Base-by-base conservation (phyloP, 2,888 invertebrate species). In the Nipponacmea schrenckii region DNA sequence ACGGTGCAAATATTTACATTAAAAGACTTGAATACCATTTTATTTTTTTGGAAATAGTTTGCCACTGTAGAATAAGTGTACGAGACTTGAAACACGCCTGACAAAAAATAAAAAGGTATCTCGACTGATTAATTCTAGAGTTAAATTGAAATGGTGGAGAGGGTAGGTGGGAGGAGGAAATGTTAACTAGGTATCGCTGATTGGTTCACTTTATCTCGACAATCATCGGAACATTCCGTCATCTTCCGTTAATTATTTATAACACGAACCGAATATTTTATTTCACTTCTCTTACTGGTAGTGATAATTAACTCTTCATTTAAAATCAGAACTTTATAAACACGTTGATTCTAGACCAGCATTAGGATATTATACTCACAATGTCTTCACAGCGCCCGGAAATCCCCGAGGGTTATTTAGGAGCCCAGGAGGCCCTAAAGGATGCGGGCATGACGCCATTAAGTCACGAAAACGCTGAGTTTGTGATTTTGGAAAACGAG, bases 341-440 rank as follows among this genome's bases (percentile, higher is more conserved):
- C 39, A 39, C 39, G 39, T 39, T 7, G 5, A 39, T 39, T 39
- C 39, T 39, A 31, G 31, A 31, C 39, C 7, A 5, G n/a, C n/a
- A n/a, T n/a, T 39, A 8, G 39, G 39, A 39, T 39, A 39, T 39
- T 39, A 2, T 39, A 1, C 3, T 1, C 56, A 56, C 4, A n/a
- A 56, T 56, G 56, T 56, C 56, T 56, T 56, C 56, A 8, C 56
- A 56, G 8, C 56, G 56, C 20, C 56, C 56, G 56, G 56, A 56
- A 56, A 56, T 56, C 24, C 10, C n/a, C n/a, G 56, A 20, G 2
- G 56, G 56, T 20, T 20, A 56, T 24, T 56, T 56, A 24, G 56
- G 56, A 14, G 20, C 56, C n/a, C 56, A 56, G 24, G 8, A 8
- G 8, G 56, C 20, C 12, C 56, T 56, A 7, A 56, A 56, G 24